A percentile compares a stretch with the other conserved stretches of the same genome.
phyloP scores from a whole-genome alignment of 1,140 invertebrate genomes.

The Eriocheir sinensis region DNA sequence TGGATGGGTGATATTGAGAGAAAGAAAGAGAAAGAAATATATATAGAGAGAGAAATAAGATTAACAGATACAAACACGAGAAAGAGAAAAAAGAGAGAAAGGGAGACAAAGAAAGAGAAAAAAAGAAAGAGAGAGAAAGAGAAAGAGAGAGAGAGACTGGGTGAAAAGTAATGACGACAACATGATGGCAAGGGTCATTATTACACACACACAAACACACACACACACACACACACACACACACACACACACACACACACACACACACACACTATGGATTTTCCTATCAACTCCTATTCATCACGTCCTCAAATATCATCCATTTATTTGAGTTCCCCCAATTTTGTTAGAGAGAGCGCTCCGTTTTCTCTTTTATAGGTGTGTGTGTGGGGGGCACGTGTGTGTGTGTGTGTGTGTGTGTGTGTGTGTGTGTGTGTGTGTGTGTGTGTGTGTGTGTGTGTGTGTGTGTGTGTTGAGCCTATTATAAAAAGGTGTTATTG shows the following conservation, averaged over 20 bases:
- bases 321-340: background rate
- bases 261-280: background rate
- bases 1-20: too few relatives aligned
- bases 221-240: background rate
- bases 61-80: too few relatives aligned
- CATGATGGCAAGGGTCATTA: background rate
- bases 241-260: slow-evolving; percentile 1
- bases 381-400: too few relatives aligned
- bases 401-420: too few relatives aligned
- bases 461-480: background rate
- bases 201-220: background rate
- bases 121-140: too few relatives aligned
- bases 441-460: background rate
- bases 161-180: too few relatives aligned
- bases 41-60: too few relatives aligned
- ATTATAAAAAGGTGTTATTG: too few relatives aligned
- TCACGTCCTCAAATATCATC: background rate
- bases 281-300: background rate
- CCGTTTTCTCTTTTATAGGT: too few relatives aligned
- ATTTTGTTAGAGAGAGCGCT: background rate
- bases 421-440: background rate
- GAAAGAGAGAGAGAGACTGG: too few relatives aligned
- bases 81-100: background rate
- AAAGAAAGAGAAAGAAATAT: too few relatives aligned
- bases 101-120: too few relatives aligned